Evolutionary conservation across 2,888 invertebrate species (phyloP), one percentile per base, ranked within the genome.

Genomic region (Drosophila borealis): DNA sequence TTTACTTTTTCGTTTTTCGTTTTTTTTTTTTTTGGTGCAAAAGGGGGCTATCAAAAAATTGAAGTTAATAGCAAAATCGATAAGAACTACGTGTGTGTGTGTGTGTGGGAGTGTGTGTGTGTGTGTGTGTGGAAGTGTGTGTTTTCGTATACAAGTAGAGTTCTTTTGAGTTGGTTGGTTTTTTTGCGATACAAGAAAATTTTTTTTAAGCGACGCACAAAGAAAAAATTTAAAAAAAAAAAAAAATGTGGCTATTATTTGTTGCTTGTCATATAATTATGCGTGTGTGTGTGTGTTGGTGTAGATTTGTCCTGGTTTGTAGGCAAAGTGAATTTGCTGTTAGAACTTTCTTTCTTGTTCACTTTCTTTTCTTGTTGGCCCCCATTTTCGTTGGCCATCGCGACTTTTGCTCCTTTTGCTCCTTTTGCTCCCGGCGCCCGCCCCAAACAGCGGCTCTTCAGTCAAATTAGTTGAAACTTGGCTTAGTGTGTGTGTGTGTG

Each of bases 151-250:
- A 48, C 36, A 56, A 48, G 25, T 37, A 10, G 11, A 21, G 54
- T 55, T 55, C 21, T 34, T 29, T 21, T 36, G 54, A 4, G 17
- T 8, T 11, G 29, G 14, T 46, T 46, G 4, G 29, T 8, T 19
- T 19, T 19, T 54, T 42, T 19, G 19, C 41, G 55, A 56, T 59
- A 59, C 29, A 59, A 59, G 57, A 17, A 33, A 57, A 48, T 49
- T 59, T 59, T 57, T 59, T 59, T 59, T 25, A 29, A 41, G 57
- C 57, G 57, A 46, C 57, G 57, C 57, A 44, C 25, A 37, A 55
- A 25, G 34, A 37, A 49, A 57, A 50, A 49, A 50, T n/a, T 25
- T 8, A 10, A 17, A 21, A 2, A 21, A 21, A 25, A 49, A 17
- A 50, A 33, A 17, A 53, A 29, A 8, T 29, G 2, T 29, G 14